Conservation (phyloP, 2,113 vertebrate genomes). For the Grammomys dolichurus region DNA sequence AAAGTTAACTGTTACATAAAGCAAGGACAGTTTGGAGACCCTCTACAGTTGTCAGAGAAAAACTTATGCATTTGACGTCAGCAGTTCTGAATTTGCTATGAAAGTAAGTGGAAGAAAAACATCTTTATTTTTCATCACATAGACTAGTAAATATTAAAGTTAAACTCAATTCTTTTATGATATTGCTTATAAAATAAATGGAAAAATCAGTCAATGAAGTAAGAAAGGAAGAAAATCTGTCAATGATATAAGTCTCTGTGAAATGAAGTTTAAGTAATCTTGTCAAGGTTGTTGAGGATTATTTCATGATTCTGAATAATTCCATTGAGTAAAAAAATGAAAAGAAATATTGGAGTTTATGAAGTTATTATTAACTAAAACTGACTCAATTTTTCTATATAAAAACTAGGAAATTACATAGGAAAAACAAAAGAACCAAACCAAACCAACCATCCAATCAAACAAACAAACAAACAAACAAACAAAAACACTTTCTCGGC, state of each 20-base stretch:
- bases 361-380: neutral
- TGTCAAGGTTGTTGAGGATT: neutral
- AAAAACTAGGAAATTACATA: neutral
- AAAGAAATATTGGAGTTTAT: neutral
- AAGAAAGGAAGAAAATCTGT: neutral
- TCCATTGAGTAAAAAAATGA: neutral
- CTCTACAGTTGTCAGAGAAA: neutral
- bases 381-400: neutral
- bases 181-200: neutral
- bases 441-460: too few relatives aligned
- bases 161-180: neutral
- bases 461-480: neutral
- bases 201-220: neutral
- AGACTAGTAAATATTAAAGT: neutral
- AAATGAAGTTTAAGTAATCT: neutral
- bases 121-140: neutral
- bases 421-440: neutral
- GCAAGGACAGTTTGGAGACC: neutral
- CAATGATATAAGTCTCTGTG: neutral
- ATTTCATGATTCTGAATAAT: fast-evolving
- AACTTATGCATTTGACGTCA: neutral
- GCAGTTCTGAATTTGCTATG: neutral
- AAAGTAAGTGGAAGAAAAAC: neutral
- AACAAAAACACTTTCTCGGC: neutral
- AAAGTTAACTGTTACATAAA: neutral